These are phyloP conservation scores for Halictus ligatus DNA, from an alignment of 2,888 invertebrate species.

Conservation along the genomic window DNA sequence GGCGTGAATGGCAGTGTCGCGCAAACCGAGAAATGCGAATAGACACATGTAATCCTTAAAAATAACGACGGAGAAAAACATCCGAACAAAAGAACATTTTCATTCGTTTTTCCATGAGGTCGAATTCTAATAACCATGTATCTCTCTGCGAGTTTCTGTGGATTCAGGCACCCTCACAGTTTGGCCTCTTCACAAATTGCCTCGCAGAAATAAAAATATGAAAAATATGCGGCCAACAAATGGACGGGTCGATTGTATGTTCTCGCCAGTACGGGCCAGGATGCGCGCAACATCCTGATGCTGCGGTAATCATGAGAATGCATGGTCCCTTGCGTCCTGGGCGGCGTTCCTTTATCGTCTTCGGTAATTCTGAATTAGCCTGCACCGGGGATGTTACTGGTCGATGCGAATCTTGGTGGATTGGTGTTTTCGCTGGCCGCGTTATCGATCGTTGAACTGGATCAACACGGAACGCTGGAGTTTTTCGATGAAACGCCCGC, in stretches of 20 bases:
- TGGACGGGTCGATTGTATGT: background rate
- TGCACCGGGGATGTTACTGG: slow-evolving; percentile 4
- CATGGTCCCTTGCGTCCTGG: slow-evolving; percentile 19
- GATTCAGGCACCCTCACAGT: background rate
- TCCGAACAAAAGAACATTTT: background rate
- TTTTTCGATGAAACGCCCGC: slow-evolving; percentile 6
- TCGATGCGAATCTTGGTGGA: slow-evolving; percentile 8
- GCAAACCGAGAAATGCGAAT: no score
- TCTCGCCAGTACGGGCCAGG: background rate
- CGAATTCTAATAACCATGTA: background rate
- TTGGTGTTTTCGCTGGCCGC: background rate
- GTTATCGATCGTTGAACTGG: slow-evolving; percentile 24
- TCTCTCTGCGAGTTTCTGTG: background rate
- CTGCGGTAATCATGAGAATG: slow-evolving; percentile 52
- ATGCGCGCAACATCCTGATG: slow-evolving; percentile 12
- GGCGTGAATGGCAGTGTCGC: no score
- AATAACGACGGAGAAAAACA: background rate
- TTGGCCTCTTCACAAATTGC: background rate
- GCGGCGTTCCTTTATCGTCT: slow-evolving; percentile 50
- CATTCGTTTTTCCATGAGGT: background rate
- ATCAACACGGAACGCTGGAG: slow-evolving; percentile 23
- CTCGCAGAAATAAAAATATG: background rate
- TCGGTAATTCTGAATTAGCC: slow-evolving; percentile 39
- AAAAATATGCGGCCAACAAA: background rate
- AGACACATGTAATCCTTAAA: background rate